Percentiles rank a stretch among this genome's conserved stretches.
Conservation (phyloP, 2,888 invertebrate genomes). For the Lingula anatina region DNA sequence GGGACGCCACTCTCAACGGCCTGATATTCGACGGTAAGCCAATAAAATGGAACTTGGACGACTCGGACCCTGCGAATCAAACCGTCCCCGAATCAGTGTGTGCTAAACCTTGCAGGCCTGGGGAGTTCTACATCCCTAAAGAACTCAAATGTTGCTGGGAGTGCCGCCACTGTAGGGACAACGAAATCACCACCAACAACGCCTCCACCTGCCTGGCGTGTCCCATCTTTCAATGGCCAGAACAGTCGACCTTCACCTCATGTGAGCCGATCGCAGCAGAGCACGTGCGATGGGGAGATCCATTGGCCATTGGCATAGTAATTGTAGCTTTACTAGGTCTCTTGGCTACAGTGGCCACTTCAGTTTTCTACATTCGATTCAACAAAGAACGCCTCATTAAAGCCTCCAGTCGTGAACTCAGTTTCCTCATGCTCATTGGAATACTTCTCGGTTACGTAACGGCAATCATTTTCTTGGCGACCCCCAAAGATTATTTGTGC, state of each 20-base stretch:
- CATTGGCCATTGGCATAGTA: slow-evolving; percentile 7
- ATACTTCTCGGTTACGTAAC: slow-evolving; percentile 29
- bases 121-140: slow-evolving; percentile 9
- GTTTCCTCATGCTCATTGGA: slow-evolving; percentile 33
- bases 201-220: slow-evolving; percentile 14
- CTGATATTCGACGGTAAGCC: too few relatives aligned
- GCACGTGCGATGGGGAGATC: slow-evolving; percentile 3
- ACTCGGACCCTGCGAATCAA: neutral
- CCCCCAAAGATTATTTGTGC: slow-evolving; percentile 26
- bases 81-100: slow-evolving; percentile 7
- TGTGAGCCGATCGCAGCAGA: slow-evolving; percentile 8
- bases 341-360: neutral
- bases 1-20: neutral
- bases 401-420: slow-evolving; percentile 39
- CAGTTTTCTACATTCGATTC: slow-evolving; percentile 7
- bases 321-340: slow-evolving; percentile 5
- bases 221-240: slow-evolving; percentile 17
- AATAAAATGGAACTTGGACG: too few relatives aligned
- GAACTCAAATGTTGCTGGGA: slow-evolving; percentile 20
- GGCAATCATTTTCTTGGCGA: slow-evolving; percentile 26
- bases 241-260: slow-evolving; percentile 8
- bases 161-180: slow-evolving; percentile 15
- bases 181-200: slow-evolving; percentile 14
- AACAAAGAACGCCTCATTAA: slow-evolving; percentile 34
- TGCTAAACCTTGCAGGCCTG: slow-evolving; percentile 6